Base-by-base conservation (phyloP, 2,113 vertebrate genomes). In the Pagrus major region DNA sequence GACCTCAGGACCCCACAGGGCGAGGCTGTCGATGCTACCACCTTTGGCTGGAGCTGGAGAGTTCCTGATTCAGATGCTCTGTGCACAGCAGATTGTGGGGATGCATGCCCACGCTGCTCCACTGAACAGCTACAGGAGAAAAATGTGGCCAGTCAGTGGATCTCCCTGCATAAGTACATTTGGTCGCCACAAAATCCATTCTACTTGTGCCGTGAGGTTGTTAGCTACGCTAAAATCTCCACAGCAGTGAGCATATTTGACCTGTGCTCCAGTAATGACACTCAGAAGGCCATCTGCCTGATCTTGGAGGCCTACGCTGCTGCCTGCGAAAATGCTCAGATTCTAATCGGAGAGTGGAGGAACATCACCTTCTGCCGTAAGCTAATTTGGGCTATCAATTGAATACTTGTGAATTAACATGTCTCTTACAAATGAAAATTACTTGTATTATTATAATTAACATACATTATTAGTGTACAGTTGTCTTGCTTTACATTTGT, bases 301-400 rank as follows among this genome's bases (percentile, higher is more conserved):
- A 84, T 87, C 18, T 74, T 93, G 41, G 75, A 92, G 15, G 70
- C 84, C 3, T 92, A 93, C 46, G 88, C 86, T 0, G 84, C 86
- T 0, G 79, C 67, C 49, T 95, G 93, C 29, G 91, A 92, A 80
- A 89, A 79, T 0, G 71, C 79, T 0, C 80, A 81, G 1, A 14
- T 63, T 5, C 3, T 81, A 0, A 84, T 92, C 6, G 46, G 72
- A 12, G 58, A 88, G 23, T 94, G 92, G 93, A 94, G 92, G 59
- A 92, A 83, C 1, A 58, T 65, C 14, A 85, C 67, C 47, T 84
- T 92, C 88, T 95, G 93, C 75, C 46, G 91, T 93, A 78, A 92
- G 93, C 88, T 25, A 51, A 68, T 73, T 54, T 52, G 21, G 21
- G 20, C 27, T 33, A 42, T 39, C 25, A 59, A 41, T 51, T 39